phyloP scores from a whole-genome alignment of 2,888 invertebrate species.

The Leptogaster cylindrica region DNA sequence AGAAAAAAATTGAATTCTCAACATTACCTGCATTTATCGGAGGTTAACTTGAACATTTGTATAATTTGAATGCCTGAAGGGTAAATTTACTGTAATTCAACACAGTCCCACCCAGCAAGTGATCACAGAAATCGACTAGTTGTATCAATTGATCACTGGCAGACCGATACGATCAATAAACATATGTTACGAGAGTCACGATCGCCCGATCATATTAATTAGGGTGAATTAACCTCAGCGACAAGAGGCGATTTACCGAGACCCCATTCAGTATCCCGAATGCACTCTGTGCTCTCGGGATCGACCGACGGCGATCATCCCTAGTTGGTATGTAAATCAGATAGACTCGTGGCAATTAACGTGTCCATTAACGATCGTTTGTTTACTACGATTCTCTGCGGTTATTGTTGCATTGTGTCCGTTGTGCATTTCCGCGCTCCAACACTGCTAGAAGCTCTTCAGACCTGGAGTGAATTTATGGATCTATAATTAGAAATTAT shows the following conservation, averaged over 20 bases:
- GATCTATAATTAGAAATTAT: conserved; percentile 38
- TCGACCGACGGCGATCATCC: neutral
- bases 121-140: conserved; percentile 15
- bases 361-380: conserved; percentile 34
- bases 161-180: conserved; percentile 15
- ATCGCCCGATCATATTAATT: conserved; percentile 30
- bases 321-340: conserved; percentile 25
- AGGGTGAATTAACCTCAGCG: conserved; percentile 17
- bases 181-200: conserved; percentile 29
- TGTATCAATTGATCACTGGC: conserved; percentile 28
- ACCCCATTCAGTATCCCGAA: neutral
- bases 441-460: neutral
- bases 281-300: neutral
- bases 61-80: neutral
- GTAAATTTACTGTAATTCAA: conserved; percentile 19
- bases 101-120: conserved; percentile 21
- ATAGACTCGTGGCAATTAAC: conserved; percentile 20
- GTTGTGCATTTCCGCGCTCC: conserved; percentile 1
- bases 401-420: conserved; percentile 12
- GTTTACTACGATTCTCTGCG: conserved; percentile 24
- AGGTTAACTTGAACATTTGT: neutral
- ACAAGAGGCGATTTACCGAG: neutral
- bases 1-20: neutral
- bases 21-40: neutral
- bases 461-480: conserved; percentile 28